Evolutionary conservation across 2,113 vertebrate species (phyloP).

Genomic region (Poeciliopsis prolifica): DNA sequence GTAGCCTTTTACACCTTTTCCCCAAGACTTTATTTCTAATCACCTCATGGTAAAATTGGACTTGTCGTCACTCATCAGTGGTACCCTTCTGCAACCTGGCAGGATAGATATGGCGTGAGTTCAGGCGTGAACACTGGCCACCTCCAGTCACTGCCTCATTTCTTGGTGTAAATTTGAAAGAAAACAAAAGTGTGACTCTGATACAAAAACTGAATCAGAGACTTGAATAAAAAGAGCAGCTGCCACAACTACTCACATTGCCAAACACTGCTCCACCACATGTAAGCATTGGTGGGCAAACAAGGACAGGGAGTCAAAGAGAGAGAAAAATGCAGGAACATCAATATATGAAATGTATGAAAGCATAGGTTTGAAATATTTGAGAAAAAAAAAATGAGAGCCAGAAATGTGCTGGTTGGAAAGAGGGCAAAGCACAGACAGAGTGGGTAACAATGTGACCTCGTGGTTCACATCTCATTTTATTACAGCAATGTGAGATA

Average conservation of each 20-base stretch:
- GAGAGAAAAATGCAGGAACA: constrained; percentile 24
- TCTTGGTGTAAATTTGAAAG: neutral
- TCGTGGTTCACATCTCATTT: constrained; percentile 59
- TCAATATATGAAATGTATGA: constrained; percentile 6
- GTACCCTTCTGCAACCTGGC: too few species aligned
- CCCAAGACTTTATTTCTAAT: too few species aligned
- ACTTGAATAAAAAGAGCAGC: constrained; percentile 59
- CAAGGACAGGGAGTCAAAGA: constrained; percentile 7
- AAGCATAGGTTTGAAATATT: neutral
- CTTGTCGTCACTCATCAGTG: too few species aligned
- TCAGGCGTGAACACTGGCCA: too few species aligned
- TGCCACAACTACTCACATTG: constrained; percentile 44
- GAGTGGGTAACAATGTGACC: constrained; percentile 42
- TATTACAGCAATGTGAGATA: constrained; percentile 46
- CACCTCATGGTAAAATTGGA: too few species aligned
- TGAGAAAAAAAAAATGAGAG: neutral
- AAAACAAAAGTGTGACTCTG: neutral
- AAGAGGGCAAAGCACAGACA: constrained; percentile 6
- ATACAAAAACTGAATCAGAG: constrained; percentile 30
- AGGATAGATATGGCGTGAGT: too few species aligned
- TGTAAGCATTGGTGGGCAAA: constrained; percentile 31
- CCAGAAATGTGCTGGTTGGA: neutral
- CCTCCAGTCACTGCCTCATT: neutral
- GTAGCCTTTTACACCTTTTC: too few species aligned
- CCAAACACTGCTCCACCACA: constrained; percentile 62